These are phyloP conservation scores for Silvanus unidentatus DNA, from an alignment of 2,888 invertebrate genomes.

Conservation along the genomic window DNA sequence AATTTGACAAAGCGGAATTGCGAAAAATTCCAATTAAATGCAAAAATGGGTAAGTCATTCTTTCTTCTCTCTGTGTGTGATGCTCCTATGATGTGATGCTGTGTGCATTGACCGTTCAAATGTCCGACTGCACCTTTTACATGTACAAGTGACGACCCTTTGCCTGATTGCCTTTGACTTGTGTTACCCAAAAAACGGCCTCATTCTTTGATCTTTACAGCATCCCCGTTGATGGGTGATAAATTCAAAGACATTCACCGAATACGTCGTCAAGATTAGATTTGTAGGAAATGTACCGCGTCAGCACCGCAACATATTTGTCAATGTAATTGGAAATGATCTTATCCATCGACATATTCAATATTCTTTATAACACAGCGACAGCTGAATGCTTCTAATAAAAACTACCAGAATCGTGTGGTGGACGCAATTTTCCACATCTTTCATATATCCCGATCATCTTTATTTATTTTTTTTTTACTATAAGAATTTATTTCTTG, in stretches of 20 bases:
- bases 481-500: too few relatives aligned
- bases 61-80: too few relatives aligned
- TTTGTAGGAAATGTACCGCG: slow-evolving; percentile 4
- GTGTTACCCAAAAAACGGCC: slow-evolving; percentile 10
- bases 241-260: slow-evolving; percentile 10
- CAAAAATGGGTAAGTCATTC: too few relatives aligned
- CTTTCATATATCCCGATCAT: too few relatives aligned
- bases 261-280: slow-evolving; percentile 10
- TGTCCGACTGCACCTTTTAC: slow-evolving; percentile 10
- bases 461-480: too few relatives aligned
- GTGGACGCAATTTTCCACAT: too few relatives aligned
- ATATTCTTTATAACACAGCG: slow-evolving; percentile 8
- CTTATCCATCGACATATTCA: slow-evolving; percentile 4
- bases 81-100: too few relatives aligned
- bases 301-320: slow-evolving; percentile 15
- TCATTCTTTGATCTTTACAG: slow-evolving; percentile 11
- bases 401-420: too few relatives aligned
- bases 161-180: slow-evolving; percentile 5
- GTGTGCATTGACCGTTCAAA: slow-evolving; percentile 7
- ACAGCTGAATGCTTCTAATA: background rate
- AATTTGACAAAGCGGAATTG: too few relatives aligned
- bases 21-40: slow-evolving; percentile 10
- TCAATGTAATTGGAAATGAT: slow-evolving; percentile 18
- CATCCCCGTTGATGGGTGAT: slow-evolving; percentile 3
- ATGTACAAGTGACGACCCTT: too few relatives aligned